Evolutionary conservation across 2,888 invertebrate genomes (phyloP).

Genomic region (Fragum fragum): DNA sequence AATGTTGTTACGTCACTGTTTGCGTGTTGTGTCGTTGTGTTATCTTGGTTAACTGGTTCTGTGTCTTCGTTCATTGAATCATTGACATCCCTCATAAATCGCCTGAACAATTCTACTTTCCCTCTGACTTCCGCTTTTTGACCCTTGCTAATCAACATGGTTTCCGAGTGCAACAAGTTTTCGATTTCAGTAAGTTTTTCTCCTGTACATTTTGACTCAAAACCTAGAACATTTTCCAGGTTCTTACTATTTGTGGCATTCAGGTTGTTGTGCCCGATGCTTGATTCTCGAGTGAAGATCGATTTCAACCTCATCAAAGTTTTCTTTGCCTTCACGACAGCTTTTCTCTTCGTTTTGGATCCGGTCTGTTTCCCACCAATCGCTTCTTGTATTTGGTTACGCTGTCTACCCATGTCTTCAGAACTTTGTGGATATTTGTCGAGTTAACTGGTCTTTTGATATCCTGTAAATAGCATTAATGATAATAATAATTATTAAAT

Average conservation of each 20-base stretch:
- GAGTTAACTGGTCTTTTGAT: no score
- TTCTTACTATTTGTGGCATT: background rate
- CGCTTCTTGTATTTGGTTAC: background rate
- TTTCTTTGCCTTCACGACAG: constrained; percentile 10
- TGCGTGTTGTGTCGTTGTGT: background rate
- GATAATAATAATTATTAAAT: no score
- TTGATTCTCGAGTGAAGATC: constrained; percentile 7
- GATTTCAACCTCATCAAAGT: constrained; percentile 5
- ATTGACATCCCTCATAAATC: constrained; percentile 10
- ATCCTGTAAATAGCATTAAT: no score
- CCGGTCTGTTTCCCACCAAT: background rate
- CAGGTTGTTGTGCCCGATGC: background rate
- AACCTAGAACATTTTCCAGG: background rate
- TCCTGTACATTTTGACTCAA: constrained; percentile 7
- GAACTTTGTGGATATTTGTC: no score
- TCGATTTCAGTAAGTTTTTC: constrained; percentile 17
- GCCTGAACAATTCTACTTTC: constrained; percentile 12
- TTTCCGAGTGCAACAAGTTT: constrained; percentile 13
- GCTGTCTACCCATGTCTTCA: background rate
- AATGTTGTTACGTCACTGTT: background rate
- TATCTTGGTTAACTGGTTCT: background rate
- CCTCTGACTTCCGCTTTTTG: background rate
- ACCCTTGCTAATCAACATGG: background rate
- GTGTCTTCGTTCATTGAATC: background rate
- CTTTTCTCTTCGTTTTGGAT: background rate